Percentiles rank a stretch among this genome's conserved stretches.
phyloP scores from a whole-genome alignment of 1,140 invertebrate genomes.

The Pararge aegeria region DNA sequence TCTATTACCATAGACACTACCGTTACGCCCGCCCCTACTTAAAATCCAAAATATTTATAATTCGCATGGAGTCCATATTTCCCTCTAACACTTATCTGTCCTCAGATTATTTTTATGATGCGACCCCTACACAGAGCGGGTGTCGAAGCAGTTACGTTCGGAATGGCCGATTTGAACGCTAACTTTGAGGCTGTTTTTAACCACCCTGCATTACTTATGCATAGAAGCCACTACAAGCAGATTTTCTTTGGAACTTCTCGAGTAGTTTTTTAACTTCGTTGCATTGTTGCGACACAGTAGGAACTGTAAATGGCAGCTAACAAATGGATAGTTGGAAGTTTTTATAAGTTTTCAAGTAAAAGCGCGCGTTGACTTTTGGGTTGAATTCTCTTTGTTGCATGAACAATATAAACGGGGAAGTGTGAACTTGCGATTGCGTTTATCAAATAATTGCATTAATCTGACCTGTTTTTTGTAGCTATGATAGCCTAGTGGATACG shows the following conservation, averaged over 20 bases:
- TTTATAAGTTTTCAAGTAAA: slow-evolving; percentile 13
- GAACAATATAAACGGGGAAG: background rate
- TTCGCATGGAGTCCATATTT: too few species aligned
- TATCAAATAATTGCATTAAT: background rate
- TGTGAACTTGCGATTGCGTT: background rate
- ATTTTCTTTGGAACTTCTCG: slow-evolving; percentile 34
- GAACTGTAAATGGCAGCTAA: slow-evolving; percentile 26
- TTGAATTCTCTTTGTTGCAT: slow-evolving; percentile 5
- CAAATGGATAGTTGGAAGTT: slow-evolving; percentile 21
- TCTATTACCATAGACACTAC: too few species aligned
- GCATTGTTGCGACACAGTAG: slow-evolving; percentile 27
- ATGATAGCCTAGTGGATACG: too few species aligned
- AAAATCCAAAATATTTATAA: too few species aligned
- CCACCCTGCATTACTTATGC: slow-evolving; percentile 41
- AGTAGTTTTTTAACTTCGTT: slow-evolving; percentile 28
- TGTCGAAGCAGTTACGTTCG: slow-evolving; percentile 45
- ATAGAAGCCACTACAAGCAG: slow-evolving; percentile 38
- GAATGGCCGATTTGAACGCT: slow-evolving; percentile 44
- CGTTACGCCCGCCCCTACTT: too few species aligned
- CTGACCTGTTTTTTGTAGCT: too few species aligned
- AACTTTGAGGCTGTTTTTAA: slow-evolving; percentile 40
- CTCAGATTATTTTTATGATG: background rate
- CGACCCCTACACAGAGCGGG: slow-evolving; percentile 12
- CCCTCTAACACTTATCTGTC: too few species aligned
- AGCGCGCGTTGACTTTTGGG: slow-evolving; percentile 10